phyloP scores from a whole-genome alignment of 2,113 vertebrate genomes.

The Cervus canadensis region DNA sequence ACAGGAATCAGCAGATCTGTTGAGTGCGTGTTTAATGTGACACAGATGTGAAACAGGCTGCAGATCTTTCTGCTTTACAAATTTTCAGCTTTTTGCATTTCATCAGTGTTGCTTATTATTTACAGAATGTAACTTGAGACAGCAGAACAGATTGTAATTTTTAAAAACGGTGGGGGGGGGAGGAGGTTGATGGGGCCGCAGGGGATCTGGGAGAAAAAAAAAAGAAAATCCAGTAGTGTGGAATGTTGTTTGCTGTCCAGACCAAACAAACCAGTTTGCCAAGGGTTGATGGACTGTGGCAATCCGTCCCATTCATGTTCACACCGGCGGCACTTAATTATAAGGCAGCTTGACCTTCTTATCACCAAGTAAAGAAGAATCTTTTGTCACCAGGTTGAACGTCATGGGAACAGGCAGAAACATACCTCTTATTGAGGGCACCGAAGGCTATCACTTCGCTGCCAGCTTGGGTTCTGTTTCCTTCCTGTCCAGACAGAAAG shows the following conservation, averaged over 20 bases:
- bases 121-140: constrained; percentile 83
- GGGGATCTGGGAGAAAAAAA: constrained; percentile 60
- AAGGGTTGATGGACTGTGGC: constrained; percentile 70
- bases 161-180: constrained; percentile 12
- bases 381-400: constrained; percentile 43
- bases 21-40: constrained; percentile 81
- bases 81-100: constrained; percentile 82
- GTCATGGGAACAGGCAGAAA: neutral
- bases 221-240: constrained; percentile 75
- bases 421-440: neutral
- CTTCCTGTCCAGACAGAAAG: neutral
- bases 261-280: constrained; percentile 82
- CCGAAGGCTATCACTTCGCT: neutral
- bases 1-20: constrained; percentile 79
- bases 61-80: constrained; percentile 74
- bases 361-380: constrained; percentile 30
- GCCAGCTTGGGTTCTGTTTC: neutral
- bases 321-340: constrained; percentile 53
- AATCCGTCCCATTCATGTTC: constrained; percentile 58
- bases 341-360: constrained; percentile 61
- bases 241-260: constrained; percentile 82
- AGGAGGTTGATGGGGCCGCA: constrained; percentile 18
- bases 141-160: constrained; percentile 81
- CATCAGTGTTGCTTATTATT: constrained; percentile 84
- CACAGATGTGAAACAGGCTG: constrained; percentile 82